These are phyloP conservation scores for Spilogale gracilis DNA, from an alignment of 2,113 vertebrate genomes.

Conservation along the genomic window DNA sequence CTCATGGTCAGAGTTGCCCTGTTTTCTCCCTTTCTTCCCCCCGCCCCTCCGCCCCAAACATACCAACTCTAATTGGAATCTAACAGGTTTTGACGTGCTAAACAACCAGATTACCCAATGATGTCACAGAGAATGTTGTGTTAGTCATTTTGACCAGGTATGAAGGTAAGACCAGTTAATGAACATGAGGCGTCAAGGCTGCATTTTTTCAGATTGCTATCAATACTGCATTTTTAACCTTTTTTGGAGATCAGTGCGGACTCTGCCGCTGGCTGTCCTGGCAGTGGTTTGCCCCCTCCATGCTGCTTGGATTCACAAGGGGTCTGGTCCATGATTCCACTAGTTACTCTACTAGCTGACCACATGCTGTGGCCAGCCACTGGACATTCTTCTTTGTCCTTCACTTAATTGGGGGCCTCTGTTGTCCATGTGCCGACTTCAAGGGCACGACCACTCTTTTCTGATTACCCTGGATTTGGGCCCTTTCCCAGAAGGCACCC, in stretches of 20 bases:
- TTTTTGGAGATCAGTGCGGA: neutral
- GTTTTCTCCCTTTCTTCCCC: neutral
- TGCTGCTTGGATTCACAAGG: neutral
- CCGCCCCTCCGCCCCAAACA: neutral
- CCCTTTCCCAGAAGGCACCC: neutral
- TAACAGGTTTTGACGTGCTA: neutral
- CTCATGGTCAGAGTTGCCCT: neutral
- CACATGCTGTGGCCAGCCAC: fast-evolving
- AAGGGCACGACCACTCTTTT: fast-evolving
- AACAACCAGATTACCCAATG: neutral
- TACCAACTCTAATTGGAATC: neutral
- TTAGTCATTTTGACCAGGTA: neutral
- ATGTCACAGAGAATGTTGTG: neutral
- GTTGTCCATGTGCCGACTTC: fast-evolving
- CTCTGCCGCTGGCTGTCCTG: neutral
- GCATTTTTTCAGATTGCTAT: neutral
- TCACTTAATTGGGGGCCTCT: neutral
- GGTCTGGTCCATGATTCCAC: neutral
- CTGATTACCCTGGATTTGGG: neutral
- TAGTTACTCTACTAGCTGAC: neutral
- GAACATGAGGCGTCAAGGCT: neutral
- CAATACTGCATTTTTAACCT: neutral
- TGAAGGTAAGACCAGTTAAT: neutral
- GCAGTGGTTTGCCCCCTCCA: neutral
- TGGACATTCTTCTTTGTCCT: neutral